Conservation (phyloP, 2,888 invertebrate genomes). For the Flabesymbios commensalis region DNA sequence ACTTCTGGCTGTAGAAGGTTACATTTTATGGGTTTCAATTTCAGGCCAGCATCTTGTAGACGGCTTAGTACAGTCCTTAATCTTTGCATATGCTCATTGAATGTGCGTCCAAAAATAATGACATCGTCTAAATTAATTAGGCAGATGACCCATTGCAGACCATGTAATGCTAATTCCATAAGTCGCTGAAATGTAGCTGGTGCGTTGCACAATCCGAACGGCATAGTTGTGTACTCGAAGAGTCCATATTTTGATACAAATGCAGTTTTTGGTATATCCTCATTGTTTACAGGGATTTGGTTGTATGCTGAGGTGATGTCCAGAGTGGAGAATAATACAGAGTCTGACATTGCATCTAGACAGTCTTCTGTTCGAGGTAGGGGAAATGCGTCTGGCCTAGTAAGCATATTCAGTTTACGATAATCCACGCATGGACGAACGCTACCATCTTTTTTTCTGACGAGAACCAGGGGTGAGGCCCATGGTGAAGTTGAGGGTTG, state of each 20-base stretch:
- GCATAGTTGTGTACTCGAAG: not conserved
- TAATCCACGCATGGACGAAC: not conserved
- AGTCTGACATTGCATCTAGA: not conserved
- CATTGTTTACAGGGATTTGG: not conserved
- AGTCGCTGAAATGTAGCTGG: slow-evolving; percentile 3
- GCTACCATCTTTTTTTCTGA: not conserved
- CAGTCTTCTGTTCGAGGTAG: not conserved
- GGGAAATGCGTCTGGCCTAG: not conserved
- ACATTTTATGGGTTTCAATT: slow-evolving; percentile 24
- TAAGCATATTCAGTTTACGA: not conserved
- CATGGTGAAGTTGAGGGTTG: not conserved
- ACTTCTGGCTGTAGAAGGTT: slow-evolving; percentile 20
- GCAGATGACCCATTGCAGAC: not conserved
- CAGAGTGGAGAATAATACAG: not conserved
- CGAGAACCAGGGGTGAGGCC: not conserved
- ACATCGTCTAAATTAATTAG: slow-evolving; percentile 9
- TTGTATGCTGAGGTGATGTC: not conserved
- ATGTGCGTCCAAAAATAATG: not conserved
- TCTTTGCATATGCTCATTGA: slow-evolving; percentile 25
- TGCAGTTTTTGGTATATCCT: not conserved
- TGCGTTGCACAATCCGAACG: slow-evolving; percentile 8
- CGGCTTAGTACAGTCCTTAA: slow-evolving; percentile 23
- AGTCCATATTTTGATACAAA: not conserved
- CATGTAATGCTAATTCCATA: slow-evolving; percentile 1
- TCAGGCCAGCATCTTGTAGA: slow-evolving; percentile 9